Percentiles rank a stretch among this genome's conserved stretches.
Conservation (phyloP, 2,113 vertebrate genomes). For the Parotia lawesii region DNA sequence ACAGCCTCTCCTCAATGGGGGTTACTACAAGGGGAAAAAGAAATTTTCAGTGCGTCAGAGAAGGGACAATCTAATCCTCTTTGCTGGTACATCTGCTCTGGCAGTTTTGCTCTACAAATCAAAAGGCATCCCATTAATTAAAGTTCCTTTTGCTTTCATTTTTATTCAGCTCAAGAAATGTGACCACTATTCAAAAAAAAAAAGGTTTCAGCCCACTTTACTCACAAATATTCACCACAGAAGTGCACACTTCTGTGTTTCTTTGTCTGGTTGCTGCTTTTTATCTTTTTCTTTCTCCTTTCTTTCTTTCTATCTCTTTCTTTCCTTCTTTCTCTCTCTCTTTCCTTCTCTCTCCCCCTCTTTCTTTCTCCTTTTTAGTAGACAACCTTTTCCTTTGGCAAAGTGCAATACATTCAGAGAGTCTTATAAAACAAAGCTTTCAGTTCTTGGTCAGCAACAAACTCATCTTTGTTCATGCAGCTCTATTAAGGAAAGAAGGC, state of each 20-base stretch:
- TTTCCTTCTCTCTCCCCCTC: not conserved
- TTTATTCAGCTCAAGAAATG: slow-evolving; percentile 85
- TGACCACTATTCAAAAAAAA: slow-evolving; percentile 71
- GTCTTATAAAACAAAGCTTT: slow-evolving; percentile 83
- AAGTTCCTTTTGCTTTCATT: slow-evolving; percentile 82
- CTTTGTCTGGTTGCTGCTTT: slow-evolving; percentile 67
- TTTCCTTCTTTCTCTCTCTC: not conserved
- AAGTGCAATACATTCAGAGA: slow-evolving; percentile 75
- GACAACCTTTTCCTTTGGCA: slow-evolving; percentile 72
- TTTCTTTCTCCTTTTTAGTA: slow-evolving; percentile 28
- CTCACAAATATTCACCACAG: slow-evolving; percentile 67
- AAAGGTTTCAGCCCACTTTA: slow-evolving; percentile 60
- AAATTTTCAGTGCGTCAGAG: slow-evolving; percentile 79
- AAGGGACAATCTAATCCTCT: slow-evolving; percentile 90
- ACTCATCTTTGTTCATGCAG: slow-evolving; percentile 83
- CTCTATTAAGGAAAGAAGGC: slow-evolving; percentile 82
- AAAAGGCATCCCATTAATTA: slow-evolving; percentile 86
- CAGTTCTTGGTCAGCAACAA: slow-evolving; percentile 82
- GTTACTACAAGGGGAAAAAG: slow-evolving; percentile 76
- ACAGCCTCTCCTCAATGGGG: slow-evolving; percentile 82
- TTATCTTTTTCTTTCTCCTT: slow-evolving; percentile 17
- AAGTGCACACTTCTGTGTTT: slow-evolving; percentile 55
- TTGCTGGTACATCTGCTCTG: slow-evolving; percentile 86
- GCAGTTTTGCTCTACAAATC: slow-evolving; percentile 84
- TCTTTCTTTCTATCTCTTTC: not conserved